phyloP scores from a whole-genome alignment of 2,113 vertebrate genomes.

The Cercocebus atys region DNA sequence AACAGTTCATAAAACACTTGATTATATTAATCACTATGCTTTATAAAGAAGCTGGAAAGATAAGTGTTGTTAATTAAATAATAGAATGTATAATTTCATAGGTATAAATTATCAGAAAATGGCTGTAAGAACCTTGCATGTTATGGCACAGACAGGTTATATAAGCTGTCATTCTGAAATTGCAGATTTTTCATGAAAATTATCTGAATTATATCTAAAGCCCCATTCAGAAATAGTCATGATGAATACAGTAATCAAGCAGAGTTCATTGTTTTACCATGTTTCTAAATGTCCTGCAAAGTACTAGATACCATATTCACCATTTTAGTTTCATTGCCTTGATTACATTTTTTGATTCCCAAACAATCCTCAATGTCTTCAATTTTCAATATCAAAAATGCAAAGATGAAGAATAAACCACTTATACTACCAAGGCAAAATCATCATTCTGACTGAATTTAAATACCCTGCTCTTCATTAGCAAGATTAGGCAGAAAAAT shows the following conservation, averaged over 20 bases:
- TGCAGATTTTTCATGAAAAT: not conserved
- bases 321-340: constrained; percentile 8
- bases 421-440: not conserved
- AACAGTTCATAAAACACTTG: not conserved
- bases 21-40: not conserved
- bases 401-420: constrained; percentile 21
- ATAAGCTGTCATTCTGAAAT: not conserved
- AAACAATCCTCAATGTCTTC: not conserved
- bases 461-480: not conserved
- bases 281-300: constrained; percentile 19
- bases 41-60: not conserved
- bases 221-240: not conserved
- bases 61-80: constrained; percentile 17
- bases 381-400: constrained; percentile 7
- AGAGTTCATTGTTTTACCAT: constrained; percentile 10
- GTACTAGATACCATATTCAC: not conserved
- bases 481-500: not conserved
- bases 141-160: not conserved
- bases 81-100: not conserved
- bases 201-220: not conserved
- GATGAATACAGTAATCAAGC: not conserved
- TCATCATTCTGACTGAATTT: not conserved
- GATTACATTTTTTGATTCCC: constrained; percentile 40
- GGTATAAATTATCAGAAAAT: constrained; percentile 3
- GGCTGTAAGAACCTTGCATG: not conserved